Conservation (phyloP, 2,797 vertebrate genomes). For the Rhinophrynus dorsalis region DNA sequence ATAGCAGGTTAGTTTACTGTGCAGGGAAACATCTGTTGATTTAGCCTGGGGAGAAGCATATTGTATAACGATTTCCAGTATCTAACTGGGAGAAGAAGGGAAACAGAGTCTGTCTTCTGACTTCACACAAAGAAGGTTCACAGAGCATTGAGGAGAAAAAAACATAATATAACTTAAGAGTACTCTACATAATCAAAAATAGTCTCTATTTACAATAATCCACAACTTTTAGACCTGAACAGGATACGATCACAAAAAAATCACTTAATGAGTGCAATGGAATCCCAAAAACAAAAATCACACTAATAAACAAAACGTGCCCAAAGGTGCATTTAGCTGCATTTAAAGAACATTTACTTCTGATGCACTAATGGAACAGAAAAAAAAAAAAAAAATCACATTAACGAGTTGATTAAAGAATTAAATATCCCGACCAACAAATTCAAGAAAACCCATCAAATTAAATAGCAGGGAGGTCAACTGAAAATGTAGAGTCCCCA, state of each 20-base stretch:
- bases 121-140: slow-evolving; percentile 63
- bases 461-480: slow-evolving; percentile 10
- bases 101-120: slow-evolving; percentile 63
- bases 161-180: slow-evolving; percentile 42
- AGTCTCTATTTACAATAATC: slow-evolving; percentile 18
- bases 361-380: slow-evolving; percentile 14
- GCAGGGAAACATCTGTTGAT: background rate
- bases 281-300: slow-evolving; percentile 33
- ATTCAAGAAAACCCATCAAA: background rate
- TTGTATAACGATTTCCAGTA: slow-evolving; percentile 45
- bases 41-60: background rate
- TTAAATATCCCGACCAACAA: background rate
- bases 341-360: background rate
- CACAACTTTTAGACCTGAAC: slow-evolving; percentile 56
- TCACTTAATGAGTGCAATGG: slow-evolving; percentile 68
- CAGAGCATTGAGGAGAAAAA: slow-evolving; percentile 54
- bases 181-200: slow-evolving; percentile 14
- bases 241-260: slow-evolving; percentile 45
- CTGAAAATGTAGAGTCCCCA: slow-evolving; percentile 13
- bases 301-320: slow-evolving; percentile 2
- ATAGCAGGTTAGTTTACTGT: background rate
- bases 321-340: slow-evolving; percentile 32
- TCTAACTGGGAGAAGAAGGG: slow-evolving; percentile 51
- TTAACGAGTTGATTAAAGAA: background rate
- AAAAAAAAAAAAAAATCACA: slow-evolving; percentile 23